phyloP scores from a whole-genome alignment of 2,113 vertebrate species.

The Sorex araneus region DNA sequence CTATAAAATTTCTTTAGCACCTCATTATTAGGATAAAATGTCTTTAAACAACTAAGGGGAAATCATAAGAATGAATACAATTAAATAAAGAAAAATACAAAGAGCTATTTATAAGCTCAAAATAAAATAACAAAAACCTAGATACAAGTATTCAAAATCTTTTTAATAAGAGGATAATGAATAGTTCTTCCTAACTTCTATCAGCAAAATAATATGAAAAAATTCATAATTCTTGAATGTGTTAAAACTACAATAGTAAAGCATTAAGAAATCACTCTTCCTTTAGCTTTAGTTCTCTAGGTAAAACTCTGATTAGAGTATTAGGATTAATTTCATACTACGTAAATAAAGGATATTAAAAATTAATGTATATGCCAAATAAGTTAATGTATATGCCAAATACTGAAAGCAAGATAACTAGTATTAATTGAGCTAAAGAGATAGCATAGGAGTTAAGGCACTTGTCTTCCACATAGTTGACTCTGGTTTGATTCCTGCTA shows the following conservation, averaged over 20 bases:
- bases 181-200: constrained; percentile 29
- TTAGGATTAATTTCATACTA: constrained; percentile 36
- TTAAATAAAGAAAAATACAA: constrained; percentile 21
- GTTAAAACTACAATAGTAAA: constrained; percentile 61
- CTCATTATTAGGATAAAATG: constrained; percentile 18
- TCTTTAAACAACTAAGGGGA: background rate
- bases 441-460: no score
- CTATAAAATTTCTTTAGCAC: constrained; percentile 32
- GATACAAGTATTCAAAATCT: constrained; percentile 9
- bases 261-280: constrained; percentile 58
- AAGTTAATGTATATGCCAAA: constrained; percentile 41
- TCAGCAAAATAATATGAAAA: background rate
- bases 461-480: no score
- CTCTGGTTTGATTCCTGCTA: no score
- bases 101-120: constrained; percentile 29
- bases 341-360: constrained; percentile 60
- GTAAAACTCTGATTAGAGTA: constrained; percentile 54
- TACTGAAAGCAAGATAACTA: background rate
- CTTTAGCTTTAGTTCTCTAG: constrained; percentile 42
- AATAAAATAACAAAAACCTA: constrained; percentile 57
- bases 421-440: background rate
- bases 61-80: constrained; percentile 13
- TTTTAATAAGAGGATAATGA: constrained; percentile 38
- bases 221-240: constrained; percentile 31
- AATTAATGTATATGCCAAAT: constrained; percentile 43